Percentiles rank a stretch among this genome's conserved stretches.
Evolutionary conservation across 1,140 invertebrate species (phyloP).

Genomic region (Atopsyche davidsoni): DNA sequence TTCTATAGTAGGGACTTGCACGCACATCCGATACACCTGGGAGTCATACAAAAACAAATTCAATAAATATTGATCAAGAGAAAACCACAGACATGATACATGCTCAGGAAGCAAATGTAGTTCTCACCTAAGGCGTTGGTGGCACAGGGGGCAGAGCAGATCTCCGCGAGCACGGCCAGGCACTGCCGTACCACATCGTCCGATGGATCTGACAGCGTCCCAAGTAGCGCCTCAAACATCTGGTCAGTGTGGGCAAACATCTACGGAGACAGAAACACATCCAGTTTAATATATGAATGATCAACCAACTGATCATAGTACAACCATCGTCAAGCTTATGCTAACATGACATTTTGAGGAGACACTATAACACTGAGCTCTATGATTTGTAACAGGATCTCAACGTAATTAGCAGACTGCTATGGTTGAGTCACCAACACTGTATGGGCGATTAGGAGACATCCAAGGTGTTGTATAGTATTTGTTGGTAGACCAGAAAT

Average conservation of each 20-base stretch:
- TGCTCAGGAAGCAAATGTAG: neutral
- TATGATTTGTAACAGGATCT: too few species aligned
- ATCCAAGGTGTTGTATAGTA: too few species aligned
- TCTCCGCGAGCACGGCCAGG: slow-evolving; percentile 85
- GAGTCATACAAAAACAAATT: slow-evolving; percentile 5
- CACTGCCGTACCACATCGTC: slow-evolving; percentile 91
- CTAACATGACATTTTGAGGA: too few species aligned
- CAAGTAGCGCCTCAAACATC: slow-evolving; percentile 79
- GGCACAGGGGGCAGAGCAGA: slow-evolving; percentile 56
- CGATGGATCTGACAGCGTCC: slow-evolving; percentile 78
- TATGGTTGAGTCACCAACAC: too few species aligned
- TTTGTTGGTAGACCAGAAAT: too few species aligned
- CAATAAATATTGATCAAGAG: neutral
- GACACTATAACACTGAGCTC: too few species aligned
- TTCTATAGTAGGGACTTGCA: slow-evolving; percentile 68
- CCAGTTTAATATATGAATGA: neutral
- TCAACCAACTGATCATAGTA: neutral
- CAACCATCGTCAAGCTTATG: neutral
- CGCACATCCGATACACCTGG: slow-evolving; percentile 23
- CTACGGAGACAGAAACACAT: slow-evolving; percentile 41
- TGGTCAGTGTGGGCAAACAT: slow-evolving; percentile 80
- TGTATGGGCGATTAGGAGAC: too few species aligned
- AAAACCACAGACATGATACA: neutral
- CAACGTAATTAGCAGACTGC: too few species aligned
- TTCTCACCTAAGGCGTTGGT: slow-evolving; percentile 21